Conservation (phyloP, 2,113 vertebrate genomes). For the Cardinalis cardinalis region DNA sequence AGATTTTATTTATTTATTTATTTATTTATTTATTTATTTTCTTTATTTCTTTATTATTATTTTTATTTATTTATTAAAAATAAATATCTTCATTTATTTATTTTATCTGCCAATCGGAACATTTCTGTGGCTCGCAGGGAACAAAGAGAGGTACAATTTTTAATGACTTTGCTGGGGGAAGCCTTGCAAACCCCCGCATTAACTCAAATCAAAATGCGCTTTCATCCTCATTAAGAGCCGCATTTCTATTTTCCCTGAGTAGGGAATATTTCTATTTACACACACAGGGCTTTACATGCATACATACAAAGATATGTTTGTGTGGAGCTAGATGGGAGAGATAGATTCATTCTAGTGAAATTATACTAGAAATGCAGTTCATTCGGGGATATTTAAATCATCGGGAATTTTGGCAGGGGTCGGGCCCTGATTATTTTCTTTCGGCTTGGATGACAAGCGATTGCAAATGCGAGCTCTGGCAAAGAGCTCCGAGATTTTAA, state of each 20-base stretch:
- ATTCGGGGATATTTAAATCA: constrained; percentile 49
- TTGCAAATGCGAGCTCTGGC: constrained; percentile 56
- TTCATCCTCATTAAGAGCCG: not conserved
- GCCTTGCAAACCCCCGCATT: not conserved
- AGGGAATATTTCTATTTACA: constrained; percentile 43
- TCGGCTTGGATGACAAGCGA: constrained; percentile 40
- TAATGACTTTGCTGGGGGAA: not conserved
- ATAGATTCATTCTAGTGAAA: constrained; percentile 32
- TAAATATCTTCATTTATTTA: not conserved
- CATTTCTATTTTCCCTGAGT: not conserved
- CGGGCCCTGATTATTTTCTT: constrained; percentile 43
- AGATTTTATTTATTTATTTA: not conserved
- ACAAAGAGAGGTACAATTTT: constrained; percentile 36
- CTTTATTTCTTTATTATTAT: not conserved
- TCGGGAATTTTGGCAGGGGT: constrained; percentile 49
- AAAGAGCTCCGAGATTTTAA: constrained; percentile 34
- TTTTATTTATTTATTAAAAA: not conserved
- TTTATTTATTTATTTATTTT: not conserved
- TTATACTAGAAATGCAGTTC: constrained; percentile 23
- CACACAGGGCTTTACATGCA: not conserved
- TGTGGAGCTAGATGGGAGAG: constrained; percentile 39
- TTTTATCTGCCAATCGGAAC: constrained; percentile 14
- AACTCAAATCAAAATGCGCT: constrained; percentile 13
- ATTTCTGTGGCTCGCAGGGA: constrained; percentile 13
- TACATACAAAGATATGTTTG: constrained; percentile 25